Percentiles rank a stretch among this genome's conserved stretches.
Evolutionary conservation across 1,140 invertebrate genomes (phyloP).

Genomic region (Drosophila kurseongensis): DNA sequence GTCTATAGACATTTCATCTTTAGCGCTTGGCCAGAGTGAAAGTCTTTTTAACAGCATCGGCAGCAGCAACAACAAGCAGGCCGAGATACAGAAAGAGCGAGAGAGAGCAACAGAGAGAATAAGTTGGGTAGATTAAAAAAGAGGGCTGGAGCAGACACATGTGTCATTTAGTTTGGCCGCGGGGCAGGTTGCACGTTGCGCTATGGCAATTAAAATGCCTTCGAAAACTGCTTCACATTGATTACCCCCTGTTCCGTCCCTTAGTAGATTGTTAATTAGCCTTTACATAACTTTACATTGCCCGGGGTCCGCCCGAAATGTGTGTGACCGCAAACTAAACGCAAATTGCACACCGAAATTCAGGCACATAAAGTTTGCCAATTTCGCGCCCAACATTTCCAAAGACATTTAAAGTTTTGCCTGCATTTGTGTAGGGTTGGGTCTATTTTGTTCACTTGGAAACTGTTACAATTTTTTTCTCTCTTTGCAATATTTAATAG

Average conservation of each 20-base stretch:
- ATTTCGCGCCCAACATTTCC: conserved; percentile 57
- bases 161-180: conserved; percentile 74
- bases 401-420: conserved; percentile 53
- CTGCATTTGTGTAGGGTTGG: conserved; percentile 33
- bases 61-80: conserved; percentile 22
- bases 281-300: conserved; percentile 55
- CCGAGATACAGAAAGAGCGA: conserved; percentile 7
- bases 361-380: conserved; percentile 75
- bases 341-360: conserved; percentile 62
- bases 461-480: conserved; percentile 41
- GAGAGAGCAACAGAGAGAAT: conserved; percentile 1
- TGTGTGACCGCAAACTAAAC: conserved; percentile 74
- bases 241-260: conserved; percentile 42
- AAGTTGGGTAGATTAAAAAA: conserved; percentile 13
- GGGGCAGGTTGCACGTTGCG: conserved; percentile 49
- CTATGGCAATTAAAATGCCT: conserved; percentile 74
- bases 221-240: conserved; percentile 68
- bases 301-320: conserved; percentile 39
- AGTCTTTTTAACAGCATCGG: conserved; percentile 58
- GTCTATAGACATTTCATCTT: conserved; percentile 76
- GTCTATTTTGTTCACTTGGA: conserved; percentile 15
- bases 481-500: conserved; percentile 67
- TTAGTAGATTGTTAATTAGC: conserved; percentile 18
- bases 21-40: conserved; percentile 63
- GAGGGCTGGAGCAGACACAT: conserved; percentile 43